phyloP scores from a whole-genome alignment of 2,888 invertebrate species.

The Meiosimyza platycephala region DNA sequence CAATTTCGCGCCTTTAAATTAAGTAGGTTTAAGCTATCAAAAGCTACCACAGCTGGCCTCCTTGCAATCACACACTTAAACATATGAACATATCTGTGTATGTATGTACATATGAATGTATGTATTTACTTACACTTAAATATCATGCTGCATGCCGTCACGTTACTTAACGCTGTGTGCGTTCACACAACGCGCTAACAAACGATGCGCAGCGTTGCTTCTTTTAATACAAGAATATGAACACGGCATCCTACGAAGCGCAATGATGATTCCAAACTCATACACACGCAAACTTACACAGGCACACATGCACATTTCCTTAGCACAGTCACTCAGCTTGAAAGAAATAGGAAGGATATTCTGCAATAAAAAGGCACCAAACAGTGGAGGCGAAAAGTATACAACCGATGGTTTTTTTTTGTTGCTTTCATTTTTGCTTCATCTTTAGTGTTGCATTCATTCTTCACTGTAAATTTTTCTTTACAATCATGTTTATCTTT shows the following conservation, averaged over 20 bases:
- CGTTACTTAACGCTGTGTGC: slow-evolving; percentile 21
- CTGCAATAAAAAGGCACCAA: slow-evolving; percentile 7
- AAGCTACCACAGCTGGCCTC: background rate
- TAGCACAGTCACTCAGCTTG: slow-evolving; percentile 1
- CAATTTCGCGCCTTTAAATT: no score
- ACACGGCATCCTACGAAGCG: background rate
- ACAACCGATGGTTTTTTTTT: no score
- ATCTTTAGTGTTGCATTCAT: background rate
- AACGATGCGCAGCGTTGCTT: slow-evolving; percentile 12
- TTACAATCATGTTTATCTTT: slow-evolving; percentile 19
- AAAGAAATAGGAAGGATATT: slow-evolving; percentile 17
- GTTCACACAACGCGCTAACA: slow-evolving; percentile 16
- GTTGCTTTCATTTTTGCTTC: background rate
- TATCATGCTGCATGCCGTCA: slow-evolving; percentile 4
- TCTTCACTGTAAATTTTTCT: slow-evolving; percentile 2
- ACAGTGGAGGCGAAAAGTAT: background rate
- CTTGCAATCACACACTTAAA: background rate
- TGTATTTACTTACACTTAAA: no score
- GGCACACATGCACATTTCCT: slow-evolving; percentile 3
- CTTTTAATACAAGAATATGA: background rate
- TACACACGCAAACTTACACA: background rate
- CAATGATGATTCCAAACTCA: background rate
- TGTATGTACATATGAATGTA: no score
- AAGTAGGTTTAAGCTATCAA: no score
- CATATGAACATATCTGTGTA: background rate